Evolutionary conservation across 92 coral and sea anemone species (phyloP).

Genomic region (Nematostella vectensis): DNA sequence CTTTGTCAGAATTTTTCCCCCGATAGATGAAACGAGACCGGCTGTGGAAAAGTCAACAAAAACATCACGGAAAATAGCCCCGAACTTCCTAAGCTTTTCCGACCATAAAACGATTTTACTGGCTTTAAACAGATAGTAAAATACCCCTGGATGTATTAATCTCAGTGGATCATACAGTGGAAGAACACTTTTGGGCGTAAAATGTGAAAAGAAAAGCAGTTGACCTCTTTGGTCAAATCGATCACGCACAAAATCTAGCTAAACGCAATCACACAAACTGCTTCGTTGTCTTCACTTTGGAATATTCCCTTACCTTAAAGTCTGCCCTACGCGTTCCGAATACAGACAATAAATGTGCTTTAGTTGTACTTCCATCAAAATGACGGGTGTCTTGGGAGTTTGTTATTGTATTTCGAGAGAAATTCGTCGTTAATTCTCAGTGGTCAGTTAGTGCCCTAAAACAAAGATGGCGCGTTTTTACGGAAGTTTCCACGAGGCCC

Average conservation of each 20-base stretch:
- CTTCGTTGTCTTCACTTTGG: not conserved
- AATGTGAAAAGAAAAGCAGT: conserved; percentile 3
- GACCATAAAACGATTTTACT: no score
- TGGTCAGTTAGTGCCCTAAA: conserved; percentile 43
- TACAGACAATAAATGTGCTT: conserved; percentile 6
- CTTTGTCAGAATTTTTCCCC: not conserved
- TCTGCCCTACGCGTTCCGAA: conserved; percentile 11
- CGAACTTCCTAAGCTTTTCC: no score
- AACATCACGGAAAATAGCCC: conserved; percentile 3
- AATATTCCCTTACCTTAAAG: conserved; percentile 15
- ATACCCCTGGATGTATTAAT: no score
- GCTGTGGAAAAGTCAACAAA: conserved; percentile 2
- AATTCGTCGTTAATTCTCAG: conserved; percentile 26
- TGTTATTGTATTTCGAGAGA: conserved; percentile 1
- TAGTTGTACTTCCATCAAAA: conserved; percentile 18
- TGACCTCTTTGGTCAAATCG: conserved; percentile 21
- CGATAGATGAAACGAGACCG: not conserved
- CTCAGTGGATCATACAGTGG: not conserved
- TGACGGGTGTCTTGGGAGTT: not conserved
- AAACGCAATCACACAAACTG: not conserved
- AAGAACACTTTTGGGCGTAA: not conserved
- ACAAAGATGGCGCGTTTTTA: conserved; percentile 98
- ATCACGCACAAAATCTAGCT: conserved; percentile 24
- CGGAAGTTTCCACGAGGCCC: conserved; percentile 95
- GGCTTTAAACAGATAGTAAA: no score